These are phyloP conservation scores for Neocrepidodera transversa DNA, from an alignment of 2,888 invertebrate species.

Conservation along the genomic window DNA sequence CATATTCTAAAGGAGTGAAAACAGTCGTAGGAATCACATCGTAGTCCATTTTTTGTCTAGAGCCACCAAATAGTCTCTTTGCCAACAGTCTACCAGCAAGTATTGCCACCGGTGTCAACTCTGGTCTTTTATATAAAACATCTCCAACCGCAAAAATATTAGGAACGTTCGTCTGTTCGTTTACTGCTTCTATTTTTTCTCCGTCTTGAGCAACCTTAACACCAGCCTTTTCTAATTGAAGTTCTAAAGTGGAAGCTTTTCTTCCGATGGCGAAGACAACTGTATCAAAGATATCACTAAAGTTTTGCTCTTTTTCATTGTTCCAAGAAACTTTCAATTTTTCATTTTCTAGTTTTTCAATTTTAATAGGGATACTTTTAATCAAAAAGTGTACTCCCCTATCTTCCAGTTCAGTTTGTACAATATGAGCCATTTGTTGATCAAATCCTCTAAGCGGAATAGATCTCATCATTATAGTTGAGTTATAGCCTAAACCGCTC, in stretches of 20 bases:
- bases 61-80: constrained; percentile 71
- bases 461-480: constrained; percentile 88
- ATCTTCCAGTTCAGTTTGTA: constrained; percentile 80
- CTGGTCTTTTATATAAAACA: constrained; percentile 80
- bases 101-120: constrained; percentile 95
- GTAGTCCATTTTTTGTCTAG: constrained; percentile 77
- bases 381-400: constrained; percentile 80
- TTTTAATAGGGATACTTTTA: constrained; percentile 71
- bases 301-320: constrained; percentile 57
- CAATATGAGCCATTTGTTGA: constrained; percentile 88
- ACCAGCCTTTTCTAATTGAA: constrained; percentile 77
- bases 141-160: constrained; percentile 96
- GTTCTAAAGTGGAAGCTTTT: constrained; percentile 74
- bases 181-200: constrained; percentile 75
- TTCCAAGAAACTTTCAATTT: constrained; percentile 74
- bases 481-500: constrained; percentile 83
- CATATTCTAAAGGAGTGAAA: constrained; percentile 96
- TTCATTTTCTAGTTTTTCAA: constrained; percentile 74
- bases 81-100: constrained; percentile 89
- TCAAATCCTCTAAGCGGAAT: constrained; percentile 90
- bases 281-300: constrained; percentile 77
- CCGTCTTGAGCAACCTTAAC: constrained; percentile 68
- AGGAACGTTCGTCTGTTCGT: constrained; percentile 85
- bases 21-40: constrained; percentile 91
- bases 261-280: constrained; percentile 88